Percentiles rank a stretch among this genome's conserved stretches.
Evolutionary conservation across 2,113 vertebrate species (phyloP).

Genomic region (Neotragus pygmaeus): DNA sequence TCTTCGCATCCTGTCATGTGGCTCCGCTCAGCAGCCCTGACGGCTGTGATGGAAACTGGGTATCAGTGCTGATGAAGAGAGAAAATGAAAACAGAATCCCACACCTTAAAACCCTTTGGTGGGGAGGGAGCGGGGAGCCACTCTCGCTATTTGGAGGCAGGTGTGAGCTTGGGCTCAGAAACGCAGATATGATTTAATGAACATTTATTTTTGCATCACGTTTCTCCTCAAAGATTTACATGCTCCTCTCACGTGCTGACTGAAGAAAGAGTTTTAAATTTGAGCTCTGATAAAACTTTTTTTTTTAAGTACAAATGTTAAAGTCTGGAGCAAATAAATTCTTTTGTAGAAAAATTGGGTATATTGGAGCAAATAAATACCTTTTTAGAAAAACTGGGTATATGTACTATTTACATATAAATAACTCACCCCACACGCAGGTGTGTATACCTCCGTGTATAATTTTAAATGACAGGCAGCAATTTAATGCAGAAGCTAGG

Average conservation of each 20-base stretch:
- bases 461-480: constrained; percentile 31
- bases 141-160: not conserved
- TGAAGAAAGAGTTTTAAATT: constrained; percentile 12
- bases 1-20: not conserved
- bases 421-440: not conserved
- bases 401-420: not conserved
- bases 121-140: not conserved
- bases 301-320: not conserved
- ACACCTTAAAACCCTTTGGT: not conserved
- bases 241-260: not conserved
- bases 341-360: not conserved
- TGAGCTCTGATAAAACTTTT: not conserved
- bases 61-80: not conserved
- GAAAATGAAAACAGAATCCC: not conserved
- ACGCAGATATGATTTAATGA: not conserved
- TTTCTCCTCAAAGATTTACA: not conserved
- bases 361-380: not conserved
- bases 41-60: not conserved
- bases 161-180: not conserved
- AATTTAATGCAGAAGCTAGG: constrained; percentile 22
- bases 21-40: not conserved
- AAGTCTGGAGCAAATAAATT: not conserved
- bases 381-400: not conserved
- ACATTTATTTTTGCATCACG: not conserved
- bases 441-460: not conserved